Evolutionary conservation across 1,140 invertebrate species (phyloP), one percentile per base, ranked within the genome.

Genomic region (Sarcophaga bullata): DNA sequence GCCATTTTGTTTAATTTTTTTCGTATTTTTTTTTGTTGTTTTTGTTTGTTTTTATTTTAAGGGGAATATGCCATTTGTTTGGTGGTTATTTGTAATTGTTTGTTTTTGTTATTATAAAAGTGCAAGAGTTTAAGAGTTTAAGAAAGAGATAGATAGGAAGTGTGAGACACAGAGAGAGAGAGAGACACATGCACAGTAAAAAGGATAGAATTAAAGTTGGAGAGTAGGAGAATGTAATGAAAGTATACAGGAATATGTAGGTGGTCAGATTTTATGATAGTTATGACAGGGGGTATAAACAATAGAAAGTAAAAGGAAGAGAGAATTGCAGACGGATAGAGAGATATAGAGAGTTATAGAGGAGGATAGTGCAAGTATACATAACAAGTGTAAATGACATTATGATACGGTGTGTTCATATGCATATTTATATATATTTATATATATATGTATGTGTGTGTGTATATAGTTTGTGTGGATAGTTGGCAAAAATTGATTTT

Each of bases 381-480:
- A 68, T 17, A 68, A 68, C 62, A 68, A 19, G 62, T 68, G 49
- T 78, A 76, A 49, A 76, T 76, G 73, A 76, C 73, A 76, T 62
- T 68, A 13, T 78, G 75, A 78, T 50, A 25, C n/a, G 37, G 75
- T 78, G n/a, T n/a, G 75, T 78, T 50, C 47, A 78, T 78, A 48
- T 50, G 75, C 50, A 50, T n/a, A 78, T 78, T 78, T n/a, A 75
- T 75, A 47, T 75, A 17, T 76, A 15, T 78, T 8, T 52, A 10
- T 15, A n/a, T 48, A n/a, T n/a, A 50, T 48, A 4, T 75, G 37
- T 50, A 50, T 19, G 37, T 48, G 46, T 75, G 46, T 48, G 73
- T 37, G 7, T 46, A 48, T 76, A 48, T 50, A 50, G 48, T 50
- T 50, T 47, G n/a, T 47, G n/a, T 19, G 68, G n/a, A n/a, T n/a